These are phyloP conservation scores for Venustoraphidia nigricollis DNA, from an alignment of 2,888 invertebrate species.

Conservation along the genomic window DNA sequence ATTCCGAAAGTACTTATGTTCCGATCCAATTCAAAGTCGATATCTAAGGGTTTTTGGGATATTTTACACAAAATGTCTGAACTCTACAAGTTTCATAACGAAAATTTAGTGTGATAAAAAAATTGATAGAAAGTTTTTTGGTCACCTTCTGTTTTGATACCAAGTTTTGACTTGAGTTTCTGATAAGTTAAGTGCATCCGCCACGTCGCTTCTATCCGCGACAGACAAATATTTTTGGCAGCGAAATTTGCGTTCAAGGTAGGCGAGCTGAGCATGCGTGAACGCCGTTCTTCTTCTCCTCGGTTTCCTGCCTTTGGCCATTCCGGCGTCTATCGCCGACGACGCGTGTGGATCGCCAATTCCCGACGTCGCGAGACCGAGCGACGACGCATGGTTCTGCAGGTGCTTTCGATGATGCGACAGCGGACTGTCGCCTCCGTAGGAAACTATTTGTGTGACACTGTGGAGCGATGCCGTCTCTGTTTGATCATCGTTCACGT, in stretches of 20 bases:
- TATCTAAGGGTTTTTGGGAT: too few relatives aligned
- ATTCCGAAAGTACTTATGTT: too few relatives aligned
- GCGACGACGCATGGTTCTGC: slow-evolving; percentile 11
- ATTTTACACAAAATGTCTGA: too few relatives aligned
- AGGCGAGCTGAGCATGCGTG: slow-evolving; percentile 86
- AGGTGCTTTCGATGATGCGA: not conserved
- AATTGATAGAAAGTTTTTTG: too few relatives aligned
- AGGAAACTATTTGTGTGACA: too few relatives aligned
- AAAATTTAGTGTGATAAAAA: too few relatives aligned
- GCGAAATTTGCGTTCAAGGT: slow-evolving; percentile 80
- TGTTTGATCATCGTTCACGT: slow-evolving; percentile 3
- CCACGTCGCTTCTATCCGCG: slow-evolving; percentile 84
- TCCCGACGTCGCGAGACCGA: slow-evolving; percentile 16
- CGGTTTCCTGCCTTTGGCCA: slow-evolving; percentile 52
- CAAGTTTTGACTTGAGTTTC: slow-evolving; percentile 95
- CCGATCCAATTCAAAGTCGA: too few relatives aligned
- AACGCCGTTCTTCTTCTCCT: slow-evolving; percentile 78
- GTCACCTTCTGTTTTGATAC: slow-evolving; percentile 78
- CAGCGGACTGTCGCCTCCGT: not conserved
- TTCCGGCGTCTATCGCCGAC: slow-evolving; percentile 16
- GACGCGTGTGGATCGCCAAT: slow-evolving; percentile 10
- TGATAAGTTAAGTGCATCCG: slow-evolving; percentile 73
- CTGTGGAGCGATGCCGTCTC: not conserved
- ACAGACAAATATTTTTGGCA: slow-evolving; percentile 90
- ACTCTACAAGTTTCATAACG: too few relatives aligned